These are phyloP conservation scores for Coreius guichenoti DNA, from an alignment of 2,797 vertebrate genomes.

Conservation along the genomic window DNA sequence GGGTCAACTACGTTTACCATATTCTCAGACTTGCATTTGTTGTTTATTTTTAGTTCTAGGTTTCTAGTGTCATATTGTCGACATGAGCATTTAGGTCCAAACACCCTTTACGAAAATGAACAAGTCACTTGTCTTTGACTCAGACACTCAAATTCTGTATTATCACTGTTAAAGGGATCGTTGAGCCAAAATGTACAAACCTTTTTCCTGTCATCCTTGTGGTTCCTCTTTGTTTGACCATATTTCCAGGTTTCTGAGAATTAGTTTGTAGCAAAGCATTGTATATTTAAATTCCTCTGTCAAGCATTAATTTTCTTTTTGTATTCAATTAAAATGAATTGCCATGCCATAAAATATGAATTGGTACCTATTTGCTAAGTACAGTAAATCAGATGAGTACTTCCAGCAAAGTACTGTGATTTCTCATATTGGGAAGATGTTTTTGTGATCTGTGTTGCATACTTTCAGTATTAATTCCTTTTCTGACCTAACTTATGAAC, in stretches of 20 bases:
- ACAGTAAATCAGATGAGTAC: constrained; percentile 76
- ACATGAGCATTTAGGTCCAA: constrained; percentile 69
- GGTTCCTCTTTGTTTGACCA: constrained; percentile 74
- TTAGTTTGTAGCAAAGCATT: constrained; percentile 73
- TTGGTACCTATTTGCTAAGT: constrained; percentile 82
- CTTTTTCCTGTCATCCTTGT: constrained; percentile 55
- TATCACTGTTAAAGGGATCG: constrained; percentile 70
- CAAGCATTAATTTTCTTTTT: constrained; percentile 62
- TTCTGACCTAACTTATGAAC: constrained; percentile 72
- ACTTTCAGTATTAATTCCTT: constrained; percentile 83
- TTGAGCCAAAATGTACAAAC: constrained; percentile 80
- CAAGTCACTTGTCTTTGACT: constrained; percentile 49
- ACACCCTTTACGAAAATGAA: constrained; percentile 75
- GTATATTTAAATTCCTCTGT: constrained; percentile 77
- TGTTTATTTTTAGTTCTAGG: constrained; percentile 59
- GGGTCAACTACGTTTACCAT: constrained; percentile 86
- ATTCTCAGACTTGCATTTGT: constrained; percentile 78
- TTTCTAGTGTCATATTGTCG: constrained; percentile 68
- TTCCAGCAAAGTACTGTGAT: constrained; percentile 78
- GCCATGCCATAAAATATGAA: constrained; percentile 79
- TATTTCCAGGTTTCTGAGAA: constrained; percentile 67
- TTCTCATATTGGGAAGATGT: constrained; percentile 89
- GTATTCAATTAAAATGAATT: constrained; percentile 67
- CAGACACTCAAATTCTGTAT: constrained; percentile 70
- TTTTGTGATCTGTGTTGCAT: constrained; percentile 77